Evolutionary conservation across 2,888 invertebrate genomes (phyloP).

Genomic region (Boloria euphrosyne): DNA sequence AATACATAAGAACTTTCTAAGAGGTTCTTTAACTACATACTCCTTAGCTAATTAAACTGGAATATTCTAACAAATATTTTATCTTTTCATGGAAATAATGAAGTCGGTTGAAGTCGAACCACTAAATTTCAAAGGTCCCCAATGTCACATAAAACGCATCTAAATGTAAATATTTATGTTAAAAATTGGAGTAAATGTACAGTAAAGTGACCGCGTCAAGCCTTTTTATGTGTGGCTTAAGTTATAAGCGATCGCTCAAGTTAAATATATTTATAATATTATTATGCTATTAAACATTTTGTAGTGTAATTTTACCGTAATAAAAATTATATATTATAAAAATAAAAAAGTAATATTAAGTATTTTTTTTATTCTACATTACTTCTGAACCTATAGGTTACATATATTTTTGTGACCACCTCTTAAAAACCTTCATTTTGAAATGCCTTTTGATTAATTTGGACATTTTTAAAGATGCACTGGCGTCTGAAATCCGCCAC

Average conservation of each 20-base stretch:
- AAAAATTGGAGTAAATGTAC: constrained; percentile 62
- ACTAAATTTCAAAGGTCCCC: constrained; percentile 40
- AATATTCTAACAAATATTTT: constrained; percentile 11
- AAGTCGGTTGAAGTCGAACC: constrained; percentile 31
- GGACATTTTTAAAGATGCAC: no score
- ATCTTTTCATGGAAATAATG: constrained; percentile 17
- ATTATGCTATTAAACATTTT: no score
- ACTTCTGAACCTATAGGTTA: no score
- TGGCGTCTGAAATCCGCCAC: no score
- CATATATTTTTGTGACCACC: no score
- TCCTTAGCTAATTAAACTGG: constrained; percentile 3
- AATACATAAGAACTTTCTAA: background rate
- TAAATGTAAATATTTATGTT: constrained; percentile 69
- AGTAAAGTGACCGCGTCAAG: constrained; percentile 50
- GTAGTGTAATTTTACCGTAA: no score
- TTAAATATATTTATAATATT: background rate
- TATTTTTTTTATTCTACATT: no score
- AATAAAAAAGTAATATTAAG: no score
- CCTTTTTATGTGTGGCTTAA: constrained; percentile 40
- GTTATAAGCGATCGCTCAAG: background rate
- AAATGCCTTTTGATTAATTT: no score
- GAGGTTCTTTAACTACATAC: background rate
- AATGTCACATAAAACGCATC: constrained; percentile 53
- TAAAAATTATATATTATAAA: no score
- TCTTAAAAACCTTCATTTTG: no score